Conservation (phyloP, 2,113 vertebrate species). For the Pelecanus crispus region DNA sequence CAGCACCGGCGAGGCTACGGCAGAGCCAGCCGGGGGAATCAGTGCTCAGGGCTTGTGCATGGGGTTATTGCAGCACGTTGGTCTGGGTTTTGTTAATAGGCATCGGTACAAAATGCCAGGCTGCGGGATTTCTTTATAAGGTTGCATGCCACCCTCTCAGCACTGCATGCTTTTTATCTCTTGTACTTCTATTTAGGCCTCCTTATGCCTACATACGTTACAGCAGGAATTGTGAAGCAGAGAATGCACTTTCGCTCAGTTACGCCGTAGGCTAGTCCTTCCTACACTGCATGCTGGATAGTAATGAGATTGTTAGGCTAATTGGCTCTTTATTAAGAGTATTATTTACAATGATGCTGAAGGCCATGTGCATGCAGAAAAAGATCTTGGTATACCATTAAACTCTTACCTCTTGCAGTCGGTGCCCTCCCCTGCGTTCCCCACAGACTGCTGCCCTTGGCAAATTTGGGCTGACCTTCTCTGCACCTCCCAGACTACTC, state of each 20-base stretch:
- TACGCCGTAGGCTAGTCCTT: neutral
- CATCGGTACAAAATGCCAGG: neutral
- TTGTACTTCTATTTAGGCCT: neutral
- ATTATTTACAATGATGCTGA: conserved; percentile 51
- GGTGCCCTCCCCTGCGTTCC: neutral
- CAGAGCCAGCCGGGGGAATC: neutral
- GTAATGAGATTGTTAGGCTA: conserved; percentile 25
- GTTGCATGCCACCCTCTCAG: neutral
- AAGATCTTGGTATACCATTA: neutral
- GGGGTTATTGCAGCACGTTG: rapidly evolving
- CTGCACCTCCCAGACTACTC: neutral
- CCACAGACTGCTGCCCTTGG: neutral
- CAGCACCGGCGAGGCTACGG: rapidly evolving
- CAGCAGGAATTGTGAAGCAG: neutral
- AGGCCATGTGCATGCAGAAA: neutral
- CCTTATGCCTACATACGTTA: neutral
- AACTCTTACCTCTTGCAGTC: neutral
- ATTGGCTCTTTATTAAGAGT: conserved; percentile 48
- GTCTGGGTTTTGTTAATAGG: neutral
- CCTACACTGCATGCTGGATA: neutral
- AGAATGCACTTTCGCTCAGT: neutral
- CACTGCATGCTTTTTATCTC: neutral
- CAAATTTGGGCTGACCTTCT: neutral
- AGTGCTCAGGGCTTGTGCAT: rapidly evolving
- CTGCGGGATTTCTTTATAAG: neutral